phyloP scores from a whole-genome alignment of 2,113 vertebrate species.

The Eira barbara region DNA sequence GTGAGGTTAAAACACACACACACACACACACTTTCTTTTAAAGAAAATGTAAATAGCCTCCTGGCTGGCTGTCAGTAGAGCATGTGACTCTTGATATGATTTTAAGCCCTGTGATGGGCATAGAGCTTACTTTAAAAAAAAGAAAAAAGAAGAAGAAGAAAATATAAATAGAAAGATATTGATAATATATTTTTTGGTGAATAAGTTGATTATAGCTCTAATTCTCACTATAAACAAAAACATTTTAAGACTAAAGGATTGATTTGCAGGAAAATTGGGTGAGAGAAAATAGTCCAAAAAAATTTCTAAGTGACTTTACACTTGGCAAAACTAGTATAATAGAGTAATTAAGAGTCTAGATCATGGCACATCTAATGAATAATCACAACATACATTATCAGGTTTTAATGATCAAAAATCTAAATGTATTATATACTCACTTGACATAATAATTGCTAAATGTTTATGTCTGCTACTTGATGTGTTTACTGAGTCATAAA shows the following conservation, averaged over 20 bases:
- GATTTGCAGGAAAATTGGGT: neutral
- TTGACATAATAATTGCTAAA: neutral
- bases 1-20: neutral
- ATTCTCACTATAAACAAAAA: neutral
- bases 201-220: neutral
- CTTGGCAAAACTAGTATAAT: neutral
- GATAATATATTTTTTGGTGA: neutral
- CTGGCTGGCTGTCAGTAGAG: neutral
- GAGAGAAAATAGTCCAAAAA: neutral
- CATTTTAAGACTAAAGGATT: neutral
- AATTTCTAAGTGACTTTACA: neutral
- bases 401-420: neutral
- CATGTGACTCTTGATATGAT: neutral
- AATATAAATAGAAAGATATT: constrained; percentile 4
- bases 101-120: neutral
- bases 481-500: neutral
- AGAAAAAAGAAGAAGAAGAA: neutral
- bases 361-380: neutral
- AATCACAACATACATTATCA: neutral
- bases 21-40: neutral
- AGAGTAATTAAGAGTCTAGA: neutral
- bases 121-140: neutral
- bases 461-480: neutral
- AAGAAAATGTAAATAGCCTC: neutral
- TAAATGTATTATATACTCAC: neutral